Conservation (phyloP, 2,797 vertebrate genomes). For the Hypotaenidia philippensis region DNA sequence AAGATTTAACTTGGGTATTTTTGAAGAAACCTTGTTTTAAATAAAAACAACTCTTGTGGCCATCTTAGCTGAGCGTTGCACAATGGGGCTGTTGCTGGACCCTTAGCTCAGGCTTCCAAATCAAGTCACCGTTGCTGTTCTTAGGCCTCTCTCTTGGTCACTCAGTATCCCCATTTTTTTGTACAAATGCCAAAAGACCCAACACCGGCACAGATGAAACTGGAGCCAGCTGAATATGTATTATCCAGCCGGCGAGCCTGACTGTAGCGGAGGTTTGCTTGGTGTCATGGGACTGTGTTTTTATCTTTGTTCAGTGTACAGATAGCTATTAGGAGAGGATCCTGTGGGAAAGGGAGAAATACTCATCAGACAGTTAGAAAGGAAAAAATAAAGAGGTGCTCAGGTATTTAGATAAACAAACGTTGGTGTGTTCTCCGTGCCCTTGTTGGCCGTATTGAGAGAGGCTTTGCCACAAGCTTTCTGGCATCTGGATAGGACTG, state of each 20-base stretch:
- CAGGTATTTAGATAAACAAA: neutral
- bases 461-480: neutral
- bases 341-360: neutral
- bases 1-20: neutral
- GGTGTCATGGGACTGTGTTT: rapidly evolving
- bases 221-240: rapidly evolving
- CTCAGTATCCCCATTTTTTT: neutral
- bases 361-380: neutral
- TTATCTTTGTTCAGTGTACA: neutral
- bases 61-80: neutral
- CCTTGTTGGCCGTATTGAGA: neutral
- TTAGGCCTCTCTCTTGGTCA: neutral
- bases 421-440: neutral
- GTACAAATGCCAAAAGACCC: neutral
- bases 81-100: neutral
- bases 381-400: neutral
- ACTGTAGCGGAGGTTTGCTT: neutral
- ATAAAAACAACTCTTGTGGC: neutral
- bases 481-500: neutral
- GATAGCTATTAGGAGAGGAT: neutral
- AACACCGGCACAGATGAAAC: neutral
- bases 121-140: neutral
- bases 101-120: neutral
- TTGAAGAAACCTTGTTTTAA: neutral
- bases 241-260: neutral